Conservation (phyloP, 2,797 vertebrate species). For the Pangasius macronema region DNA sequence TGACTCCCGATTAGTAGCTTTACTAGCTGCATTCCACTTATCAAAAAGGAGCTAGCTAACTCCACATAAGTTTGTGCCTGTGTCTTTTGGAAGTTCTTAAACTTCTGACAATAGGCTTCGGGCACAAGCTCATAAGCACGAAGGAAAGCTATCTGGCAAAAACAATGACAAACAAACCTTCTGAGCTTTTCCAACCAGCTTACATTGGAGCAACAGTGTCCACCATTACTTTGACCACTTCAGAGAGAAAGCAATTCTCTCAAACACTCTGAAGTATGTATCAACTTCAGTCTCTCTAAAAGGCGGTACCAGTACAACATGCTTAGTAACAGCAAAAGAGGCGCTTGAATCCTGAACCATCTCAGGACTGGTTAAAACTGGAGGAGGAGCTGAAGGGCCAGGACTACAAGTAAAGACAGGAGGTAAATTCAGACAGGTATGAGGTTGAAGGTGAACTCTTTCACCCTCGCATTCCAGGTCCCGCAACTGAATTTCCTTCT, state of each 20-base stretch:
- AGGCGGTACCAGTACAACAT: neutral
- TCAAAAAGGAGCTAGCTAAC: neutral
- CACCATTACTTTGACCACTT: neutral
- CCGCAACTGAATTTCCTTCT: neutral
- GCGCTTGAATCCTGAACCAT: neutral
- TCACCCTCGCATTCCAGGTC: neutral
- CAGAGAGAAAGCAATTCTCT: neutral
- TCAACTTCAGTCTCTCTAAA: neutral
- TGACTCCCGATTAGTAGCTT: neutral
- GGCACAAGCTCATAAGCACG: neutral
- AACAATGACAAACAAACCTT: neutral
- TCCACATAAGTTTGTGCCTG: neutral
- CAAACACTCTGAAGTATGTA: neutral
- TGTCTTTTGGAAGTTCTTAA: neutral
- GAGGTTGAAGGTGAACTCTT: too few species aligned
- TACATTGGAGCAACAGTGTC: neutral
- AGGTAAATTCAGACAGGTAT: too few species aligned
- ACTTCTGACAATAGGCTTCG: neutral
- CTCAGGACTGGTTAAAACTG: neutral
- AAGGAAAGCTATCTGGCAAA: neutral
- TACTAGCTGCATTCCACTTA: neutral
- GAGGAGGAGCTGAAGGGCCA: neutral
- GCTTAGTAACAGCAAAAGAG: neutral
- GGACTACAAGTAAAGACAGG: neutral
- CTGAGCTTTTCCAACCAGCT: neutral